Percentiles rank a stretch among this genome's conserved stretches.
Conservation (phyloP, 2,797 vertebrate species). For the Hoplostethus atlanticus region DNA sequence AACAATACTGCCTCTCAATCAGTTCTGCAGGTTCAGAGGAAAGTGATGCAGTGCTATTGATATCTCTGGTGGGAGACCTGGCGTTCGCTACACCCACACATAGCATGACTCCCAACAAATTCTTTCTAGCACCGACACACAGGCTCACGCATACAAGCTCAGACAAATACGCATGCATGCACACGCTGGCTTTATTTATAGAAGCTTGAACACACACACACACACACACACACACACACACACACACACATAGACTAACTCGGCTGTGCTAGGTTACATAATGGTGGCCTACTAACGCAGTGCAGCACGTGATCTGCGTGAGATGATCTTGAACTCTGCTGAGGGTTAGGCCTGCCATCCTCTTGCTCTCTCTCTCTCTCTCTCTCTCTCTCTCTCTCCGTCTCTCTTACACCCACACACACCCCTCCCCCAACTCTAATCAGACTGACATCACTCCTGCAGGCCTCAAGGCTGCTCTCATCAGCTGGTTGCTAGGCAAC, state of each 20-base stretch:
- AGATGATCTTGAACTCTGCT: constrained; percentile 77
- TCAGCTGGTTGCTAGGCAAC: constrained; percentile 84
- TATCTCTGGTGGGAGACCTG: constrained; percentile 56
- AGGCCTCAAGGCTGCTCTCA: constrained; percentile 76
- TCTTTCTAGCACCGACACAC: constrained; percentile 15
- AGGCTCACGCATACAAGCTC: constrained; percentile 15
- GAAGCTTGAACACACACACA: constrained; percentile 21
- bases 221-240: constrained; percentile 32
- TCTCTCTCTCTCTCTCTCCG: constrained; percentile 17
- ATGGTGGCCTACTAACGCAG: constrained; percentile 74
- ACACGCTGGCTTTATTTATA: constrained; percentile 66
- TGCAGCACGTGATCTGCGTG: constrained; percentile 73
- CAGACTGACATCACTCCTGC: constrained; percentile 70
- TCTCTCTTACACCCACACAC: constrained; percentile 22
- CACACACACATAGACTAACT: constrained; percentile 38
- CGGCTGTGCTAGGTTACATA: constrained; percentile 70
- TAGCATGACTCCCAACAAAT: constrained; percentile 45
- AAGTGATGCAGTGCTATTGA: constrained; percentile 41
- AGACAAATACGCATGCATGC: constrained; percentile 17
- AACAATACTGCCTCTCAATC: constrained; percentile 1
- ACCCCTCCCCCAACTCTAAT: constrained; percentile 59
- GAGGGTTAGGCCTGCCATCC: constrained; percentile 60
- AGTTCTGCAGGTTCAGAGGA: constrained; percentile 32
- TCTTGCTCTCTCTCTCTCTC: constrained; percentile 31
- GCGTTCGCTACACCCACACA: constrained; percentile 46